Conservation (phyloP, 2,113 vertebrate species). For the Brachyhypopomus gauderio region DNA sequence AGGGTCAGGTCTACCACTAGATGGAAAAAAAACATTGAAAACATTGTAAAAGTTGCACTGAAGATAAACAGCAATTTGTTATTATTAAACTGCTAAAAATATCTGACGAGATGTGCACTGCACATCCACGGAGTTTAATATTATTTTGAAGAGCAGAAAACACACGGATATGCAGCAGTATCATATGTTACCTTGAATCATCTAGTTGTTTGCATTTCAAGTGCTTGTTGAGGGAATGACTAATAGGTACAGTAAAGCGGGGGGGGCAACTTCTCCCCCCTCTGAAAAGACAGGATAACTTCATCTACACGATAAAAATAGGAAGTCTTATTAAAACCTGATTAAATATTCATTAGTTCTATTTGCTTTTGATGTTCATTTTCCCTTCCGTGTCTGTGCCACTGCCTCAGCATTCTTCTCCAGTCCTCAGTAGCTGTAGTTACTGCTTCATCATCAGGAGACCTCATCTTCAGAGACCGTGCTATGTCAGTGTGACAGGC, state of each 20-base stretch:
- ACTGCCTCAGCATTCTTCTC: neutral
- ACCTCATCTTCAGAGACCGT: conserved; percentile 1
- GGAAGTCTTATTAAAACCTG: neutral
- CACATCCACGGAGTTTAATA: too few relatives aligned
- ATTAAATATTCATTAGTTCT: neutral
- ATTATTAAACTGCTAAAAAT: too few relatives aligned
- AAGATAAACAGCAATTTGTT: too few relatives aligned
- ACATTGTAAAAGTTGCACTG: too few relatives aligned
- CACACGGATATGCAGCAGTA: too few relatives aligned
- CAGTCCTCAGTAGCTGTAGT: conserved; percentile 6
- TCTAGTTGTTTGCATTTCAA: neutral
- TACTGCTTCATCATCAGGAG: conserved; percentile 18
- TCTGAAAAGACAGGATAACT: neutral
- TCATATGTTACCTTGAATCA: neutral
- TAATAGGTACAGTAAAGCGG: neutral
- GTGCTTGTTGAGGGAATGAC: neutral
- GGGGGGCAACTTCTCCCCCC: neutral
- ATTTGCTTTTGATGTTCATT: neutral
- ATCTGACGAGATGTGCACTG: too few relatives aligned
- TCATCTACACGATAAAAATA: neutral
- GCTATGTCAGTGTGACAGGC: neutral
- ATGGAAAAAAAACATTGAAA: too few relatives aligned
- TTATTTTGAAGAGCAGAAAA: too few relatives aligned
- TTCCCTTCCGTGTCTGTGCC: neutral
- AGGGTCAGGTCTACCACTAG: too few relatives aligned